A percentile compares a stretch with the other conserved stretches of the same genome.
phyloP scores from a whole-genome alignment of 2,888 invertebrate genomes.

The Lasioglossum vierecki region DNA sequence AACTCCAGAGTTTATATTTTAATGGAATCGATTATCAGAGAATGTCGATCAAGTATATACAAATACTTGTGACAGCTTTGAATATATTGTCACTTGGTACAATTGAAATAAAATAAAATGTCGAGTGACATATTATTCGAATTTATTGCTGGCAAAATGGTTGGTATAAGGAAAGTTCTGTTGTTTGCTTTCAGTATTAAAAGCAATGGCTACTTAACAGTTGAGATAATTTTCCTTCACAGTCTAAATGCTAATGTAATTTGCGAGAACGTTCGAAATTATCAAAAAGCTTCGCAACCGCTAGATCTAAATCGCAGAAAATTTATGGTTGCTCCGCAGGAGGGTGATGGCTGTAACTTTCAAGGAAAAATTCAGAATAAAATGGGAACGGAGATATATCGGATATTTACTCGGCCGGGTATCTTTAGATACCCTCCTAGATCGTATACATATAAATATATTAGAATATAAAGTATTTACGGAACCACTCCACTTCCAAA shows the following conservation, averaged over 20 bases:
- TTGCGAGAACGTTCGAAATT: neutral
- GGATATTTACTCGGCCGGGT: neutral
- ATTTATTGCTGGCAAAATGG: neutral
- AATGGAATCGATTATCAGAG: neutral
- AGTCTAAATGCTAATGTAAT: neutral
- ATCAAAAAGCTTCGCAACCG: neutral
- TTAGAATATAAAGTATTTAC: neutral
- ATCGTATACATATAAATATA: neutral
- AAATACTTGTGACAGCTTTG: neutral
- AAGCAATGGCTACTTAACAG: neutral
- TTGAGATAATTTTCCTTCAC: neutral
- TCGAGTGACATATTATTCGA: neutral
- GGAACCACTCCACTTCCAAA: neutral
- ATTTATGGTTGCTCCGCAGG: neutral
- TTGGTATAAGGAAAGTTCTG: neutral
- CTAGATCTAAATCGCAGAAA: neutral
- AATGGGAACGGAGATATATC: neutral
- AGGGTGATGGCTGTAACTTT: neutral
- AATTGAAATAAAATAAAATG: neutral
- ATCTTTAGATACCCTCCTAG: neutral
- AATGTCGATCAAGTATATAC: neutral
- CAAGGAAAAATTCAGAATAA: neutral
- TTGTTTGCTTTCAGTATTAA: neutral
- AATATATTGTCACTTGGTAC: neutral
- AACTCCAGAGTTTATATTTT: neutral